Evolutionary conservation across 2,797 vertebrate genomes (phyloP), one percentile per base, ranked within the genome.

Genomic region (Enteromius afrohamiltoni): DNA sequence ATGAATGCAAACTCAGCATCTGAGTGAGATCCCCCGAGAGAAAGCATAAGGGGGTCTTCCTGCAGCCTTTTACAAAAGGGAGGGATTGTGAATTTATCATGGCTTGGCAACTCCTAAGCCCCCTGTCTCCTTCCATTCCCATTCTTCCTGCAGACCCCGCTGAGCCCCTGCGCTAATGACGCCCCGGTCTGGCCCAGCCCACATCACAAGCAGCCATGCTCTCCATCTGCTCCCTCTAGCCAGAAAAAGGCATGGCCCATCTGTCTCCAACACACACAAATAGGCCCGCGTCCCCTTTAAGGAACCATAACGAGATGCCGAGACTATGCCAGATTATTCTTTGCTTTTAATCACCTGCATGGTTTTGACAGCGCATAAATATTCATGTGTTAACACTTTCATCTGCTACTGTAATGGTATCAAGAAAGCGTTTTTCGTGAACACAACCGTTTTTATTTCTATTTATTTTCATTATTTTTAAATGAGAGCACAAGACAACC

Each of bases 221-320:
- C 76, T 84, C 86, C 89, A 89, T 87, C 87, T 90, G 89, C 83
- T 83, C 10, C 74, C 76, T 76, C 13, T 31, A 64, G 74, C 75
- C 71, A 82, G n/a, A 69, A 74, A 69, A 58, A 73, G 77, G 26
- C 69, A 80, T 17, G 37, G 29, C 76, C 81, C 84, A 79, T 82
- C 83, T 87, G 83, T 71, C 49, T 65, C 14, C 10, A 26, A 16
- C 29, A 74, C 82, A 86, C 78, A 84, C 78, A 81, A 60, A 77
- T 55, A 79, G 31, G 34, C 34, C 51, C 26, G 13, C 21, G 4
- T 65, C 31, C 40, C 70, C 55, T 73, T 77, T 71, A 85, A 85
- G 37, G 34, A 62, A 47, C 51, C 65, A 77, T 37, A 58, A 58
- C 0, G 53, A 70, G 49, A 82, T 9, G 3, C 51, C 42, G 47